phyloP scores from a whole-genome alignment of 2,797 vertebrate genomes.

The Cryptoblepharus egeriae region DNA sequence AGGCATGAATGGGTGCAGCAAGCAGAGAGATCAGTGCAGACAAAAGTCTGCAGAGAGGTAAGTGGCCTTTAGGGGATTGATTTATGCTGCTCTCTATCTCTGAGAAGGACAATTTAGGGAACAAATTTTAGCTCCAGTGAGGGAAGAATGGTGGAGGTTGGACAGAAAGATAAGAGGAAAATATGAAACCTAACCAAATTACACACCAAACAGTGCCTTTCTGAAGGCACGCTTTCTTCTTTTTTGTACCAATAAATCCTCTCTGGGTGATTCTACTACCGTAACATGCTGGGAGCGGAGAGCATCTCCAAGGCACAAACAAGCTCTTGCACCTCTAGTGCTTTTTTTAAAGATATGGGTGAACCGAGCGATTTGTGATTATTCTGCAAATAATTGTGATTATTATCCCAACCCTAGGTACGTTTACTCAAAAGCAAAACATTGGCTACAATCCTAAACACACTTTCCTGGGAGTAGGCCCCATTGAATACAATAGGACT shows the following conservation, averaged over 20 bases:
- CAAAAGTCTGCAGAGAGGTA: background rate
- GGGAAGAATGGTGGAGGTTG: background rate
- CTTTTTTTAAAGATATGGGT: too few species aligned
- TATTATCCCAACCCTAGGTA: too few species aligned
- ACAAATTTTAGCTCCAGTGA: background rate
- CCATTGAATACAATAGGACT: too few species aligned
- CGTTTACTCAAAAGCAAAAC: too few species aligned
- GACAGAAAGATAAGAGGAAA: background rate
- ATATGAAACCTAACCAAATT: too few species aligned
- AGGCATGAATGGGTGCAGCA: slow-evolving; percentile 1
- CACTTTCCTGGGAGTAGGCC: too few species aligned
- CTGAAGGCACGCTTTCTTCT: too few species aligned
- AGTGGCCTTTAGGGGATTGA: background rate
- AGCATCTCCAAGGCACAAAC: background rate
- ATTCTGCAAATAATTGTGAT: too few species aligned
- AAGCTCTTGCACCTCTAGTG: too few species aligned
- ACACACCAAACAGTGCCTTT: too few species aligned
- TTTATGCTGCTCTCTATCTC: background rate
- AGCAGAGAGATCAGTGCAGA: rapidly evolving
- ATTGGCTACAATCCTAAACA: too few species aligned
- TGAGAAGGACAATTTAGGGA: background rate
- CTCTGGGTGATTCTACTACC: background rate
- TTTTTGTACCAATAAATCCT: background rate
- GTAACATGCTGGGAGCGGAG: background rate
- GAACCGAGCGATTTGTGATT: too few species aligned